A percentile compares a stretch with the other conserved stretches of the same genome.
Conservation (phyloP, 2,797 vertebrate genomes). For the Bradypus variegatus region DNA sequence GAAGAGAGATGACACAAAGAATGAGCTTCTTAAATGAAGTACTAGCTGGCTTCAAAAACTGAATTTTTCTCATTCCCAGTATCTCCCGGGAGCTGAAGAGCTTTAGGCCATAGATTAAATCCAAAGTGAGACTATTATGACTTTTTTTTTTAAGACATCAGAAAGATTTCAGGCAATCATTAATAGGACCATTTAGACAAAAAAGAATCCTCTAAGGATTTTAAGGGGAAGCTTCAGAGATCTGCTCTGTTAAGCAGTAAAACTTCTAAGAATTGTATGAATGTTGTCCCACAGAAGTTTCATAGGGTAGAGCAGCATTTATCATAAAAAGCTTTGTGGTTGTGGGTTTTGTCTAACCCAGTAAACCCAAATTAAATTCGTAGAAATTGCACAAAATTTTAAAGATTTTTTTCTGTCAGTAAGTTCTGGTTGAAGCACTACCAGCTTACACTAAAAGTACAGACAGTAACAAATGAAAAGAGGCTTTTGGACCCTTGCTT, state of each 20-base stretch:
- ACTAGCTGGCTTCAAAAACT: too few species aligned
- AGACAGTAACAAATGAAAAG: neutral
- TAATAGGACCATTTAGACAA: neutral
- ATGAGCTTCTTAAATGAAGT: too few species aligned
- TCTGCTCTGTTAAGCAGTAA: neutral
- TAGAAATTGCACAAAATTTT: neutral
- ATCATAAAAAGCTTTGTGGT: neutral
- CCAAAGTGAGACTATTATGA: too few species aligned
- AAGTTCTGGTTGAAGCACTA: neutral
- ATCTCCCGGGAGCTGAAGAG: too few species aligned
- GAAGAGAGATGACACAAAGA: too few species aligned
- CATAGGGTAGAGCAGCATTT: neutral
- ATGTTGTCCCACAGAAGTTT: neutral
- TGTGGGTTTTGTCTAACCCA: neutral
- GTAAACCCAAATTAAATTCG: neutral
- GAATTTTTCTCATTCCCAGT: too few species aligned
- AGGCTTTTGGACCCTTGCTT: neutral
- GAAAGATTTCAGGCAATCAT: neutral
- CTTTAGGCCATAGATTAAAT: too few species aligned
- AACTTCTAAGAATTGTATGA: neutral
- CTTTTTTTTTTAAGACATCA: neutral
- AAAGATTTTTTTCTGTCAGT: neutral
- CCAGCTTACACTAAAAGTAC: neutral
- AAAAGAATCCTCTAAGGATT: neutral
- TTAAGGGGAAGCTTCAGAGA: neutral